A percentile compares a stretch with the other conserved stretches of the same genome.
Conservation (phyloP, 1,140 invertebrate genomes). For the Magallana gigas region DNA sequence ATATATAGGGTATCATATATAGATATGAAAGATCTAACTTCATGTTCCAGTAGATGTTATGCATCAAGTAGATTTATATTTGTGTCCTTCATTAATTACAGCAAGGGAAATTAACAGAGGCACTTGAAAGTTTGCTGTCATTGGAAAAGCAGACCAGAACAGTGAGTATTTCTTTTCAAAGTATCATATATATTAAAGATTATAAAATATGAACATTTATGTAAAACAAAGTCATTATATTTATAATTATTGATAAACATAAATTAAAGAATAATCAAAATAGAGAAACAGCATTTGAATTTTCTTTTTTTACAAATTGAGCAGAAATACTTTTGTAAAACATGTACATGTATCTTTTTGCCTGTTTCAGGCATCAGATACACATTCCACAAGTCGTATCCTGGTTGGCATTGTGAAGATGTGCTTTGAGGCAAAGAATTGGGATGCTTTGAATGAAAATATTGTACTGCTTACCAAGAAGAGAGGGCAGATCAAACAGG, state of each 20-base stretch:
- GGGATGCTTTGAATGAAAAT: constrained; percentile 95
- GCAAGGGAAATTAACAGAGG: constrained; percentile 93
- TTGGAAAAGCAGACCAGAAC: constrained; percentile 98
- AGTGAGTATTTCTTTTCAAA: constrained; percentile 81
- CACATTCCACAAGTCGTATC: constrained; percentile 94
- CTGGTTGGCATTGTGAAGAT: constrained; percentile 97
- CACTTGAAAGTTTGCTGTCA: constrained; percentile 92
- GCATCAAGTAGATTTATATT: no score
- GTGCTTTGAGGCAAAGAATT: constrained; percentile 95
- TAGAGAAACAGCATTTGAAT: no score
- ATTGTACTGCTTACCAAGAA: constrained; percentile 95
- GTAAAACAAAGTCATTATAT: no score
- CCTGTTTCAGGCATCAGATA: constrained; percentile 89
- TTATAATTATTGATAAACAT: no score
- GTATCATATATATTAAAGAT: no score
- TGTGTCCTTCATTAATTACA: constrained; percentile 70
- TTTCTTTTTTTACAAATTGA: no score
- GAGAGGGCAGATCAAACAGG: constrained; percentile 96
- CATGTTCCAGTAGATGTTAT: no score
- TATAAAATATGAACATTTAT: no score
- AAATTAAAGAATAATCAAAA: no score
- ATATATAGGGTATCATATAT: no score
- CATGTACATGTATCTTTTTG: background rate
- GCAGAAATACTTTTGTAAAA: no score
- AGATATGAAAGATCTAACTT: no score